Percentiles rank a stretch among this genome's conserved stretches.
phyloP scores from a whole-genome alignment of 2,113 vertebrate genomes.

The Sclerurus mexicanus region DNA sequence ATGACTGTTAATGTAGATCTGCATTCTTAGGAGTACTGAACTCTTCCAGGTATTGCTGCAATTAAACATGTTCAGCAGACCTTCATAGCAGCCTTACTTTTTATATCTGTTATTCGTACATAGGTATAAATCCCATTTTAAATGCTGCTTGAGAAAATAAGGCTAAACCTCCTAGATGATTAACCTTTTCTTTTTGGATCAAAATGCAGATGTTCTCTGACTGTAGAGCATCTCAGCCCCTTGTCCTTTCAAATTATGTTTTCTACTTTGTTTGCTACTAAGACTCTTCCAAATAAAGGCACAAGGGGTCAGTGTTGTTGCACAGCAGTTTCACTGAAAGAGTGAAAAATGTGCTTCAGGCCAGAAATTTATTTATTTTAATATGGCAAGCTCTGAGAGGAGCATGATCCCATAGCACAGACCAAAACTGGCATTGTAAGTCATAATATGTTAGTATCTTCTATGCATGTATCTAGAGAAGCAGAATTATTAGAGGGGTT shows the following conservation, averaged over 20 bases:
- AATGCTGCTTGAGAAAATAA: background rate
- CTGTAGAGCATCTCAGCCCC: background rate
- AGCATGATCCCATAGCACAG: background rate
- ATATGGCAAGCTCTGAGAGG: background rate
- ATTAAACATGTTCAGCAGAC: background rate
- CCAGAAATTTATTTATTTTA: background rate
- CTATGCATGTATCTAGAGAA: fast-evolving
- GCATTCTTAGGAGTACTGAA: background rate
- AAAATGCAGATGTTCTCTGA: background rate
- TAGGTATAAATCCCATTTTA: background rate
- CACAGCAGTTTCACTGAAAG: background rate
- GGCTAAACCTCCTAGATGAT: background rate
- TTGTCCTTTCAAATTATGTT: background rate
- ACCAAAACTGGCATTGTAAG: background rate
- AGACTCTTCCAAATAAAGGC: background rate
- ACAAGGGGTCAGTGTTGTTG: constrained; percentile 65
- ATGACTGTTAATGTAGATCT: background rate
- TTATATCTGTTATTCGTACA: background rate
- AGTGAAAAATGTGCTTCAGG: background rate
- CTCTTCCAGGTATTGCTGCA: background rate
- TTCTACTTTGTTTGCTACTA: background rate
- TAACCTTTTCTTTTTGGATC: background rate
- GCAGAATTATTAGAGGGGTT: background rate
- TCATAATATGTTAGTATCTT: background rate
- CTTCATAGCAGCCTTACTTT: background rate